Evolutionary conservation across 2,113 vertebrate species (phyloP).

Genomic region (Castor canadensis): DNA sequence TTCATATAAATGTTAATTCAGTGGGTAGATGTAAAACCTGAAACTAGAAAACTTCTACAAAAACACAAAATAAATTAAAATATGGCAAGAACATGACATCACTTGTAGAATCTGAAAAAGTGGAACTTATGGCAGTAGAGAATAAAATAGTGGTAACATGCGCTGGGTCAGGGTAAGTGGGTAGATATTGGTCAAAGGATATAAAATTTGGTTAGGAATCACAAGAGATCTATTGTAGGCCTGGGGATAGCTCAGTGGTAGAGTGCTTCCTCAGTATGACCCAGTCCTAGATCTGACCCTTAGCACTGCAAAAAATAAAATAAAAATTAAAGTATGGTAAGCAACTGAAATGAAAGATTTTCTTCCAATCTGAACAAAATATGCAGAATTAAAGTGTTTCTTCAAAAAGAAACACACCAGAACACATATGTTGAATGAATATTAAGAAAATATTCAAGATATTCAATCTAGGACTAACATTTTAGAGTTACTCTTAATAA

Average conservation of each 20-base stretch:
- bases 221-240: not conserved
- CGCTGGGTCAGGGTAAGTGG: not conserved
- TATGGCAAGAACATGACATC: too few species aligned
- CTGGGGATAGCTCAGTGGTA: not conserved
- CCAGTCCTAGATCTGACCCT: not conserved
- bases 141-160: not conserved
- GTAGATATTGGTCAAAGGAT: not conserved
- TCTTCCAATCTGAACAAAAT: not conserved
- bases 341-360: not conserved
- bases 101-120: not conserved
- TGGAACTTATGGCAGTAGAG: not conserved
- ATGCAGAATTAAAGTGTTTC: not conserved
- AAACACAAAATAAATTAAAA: not conserved
- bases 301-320: not conserved
- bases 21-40: not conserved
- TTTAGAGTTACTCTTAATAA: not conserved
- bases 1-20: constrained; percentile 23
- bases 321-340: not conserved
- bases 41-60: constrained; percentile 6
- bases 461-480: not conserved
- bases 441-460: not conserved
- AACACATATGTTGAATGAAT: not conserved
- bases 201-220: not conserved
- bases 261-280: too few species aligned
- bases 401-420: constrained; percentile 32